Conservation (phyloP, 1,140 invertebrate genomes). For the Scaptomyza hsui region DNA sequence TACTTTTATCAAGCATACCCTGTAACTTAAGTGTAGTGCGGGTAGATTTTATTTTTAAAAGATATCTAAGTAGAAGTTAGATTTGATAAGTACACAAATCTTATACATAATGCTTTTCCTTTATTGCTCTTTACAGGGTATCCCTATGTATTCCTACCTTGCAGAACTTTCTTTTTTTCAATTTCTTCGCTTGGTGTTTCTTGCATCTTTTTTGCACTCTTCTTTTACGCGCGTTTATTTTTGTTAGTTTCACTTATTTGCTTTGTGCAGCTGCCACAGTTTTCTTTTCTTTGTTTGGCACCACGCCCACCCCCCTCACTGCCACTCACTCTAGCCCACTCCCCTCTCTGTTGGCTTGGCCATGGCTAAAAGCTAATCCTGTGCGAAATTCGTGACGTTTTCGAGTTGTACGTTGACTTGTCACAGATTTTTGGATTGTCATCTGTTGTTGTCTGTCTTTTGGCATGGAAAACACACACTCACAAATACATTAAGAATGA, state of each 20-base stretch:
- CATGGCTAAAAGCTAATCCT: conserved; percentile 55
- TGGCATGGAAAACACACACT: background rate
- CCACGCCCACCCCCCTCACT: background rate
- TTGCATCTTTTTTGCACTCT: conserved; percentile 1
- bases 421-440: conserved; percentile 69
- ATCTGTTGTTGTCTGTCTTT: conserved; percentile 28
- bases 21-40: background rate
- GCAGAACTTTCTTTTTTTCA: background rate
- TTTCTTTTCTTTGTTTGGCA: conserved; percentile 37
- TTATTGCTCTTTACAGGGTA: conserved; percentile 2
- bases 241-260: conserved; percentile 69
- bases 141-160: background rate
- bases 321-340: background rate
- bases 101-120: background rate
- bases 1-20: conserved; percentile 6
- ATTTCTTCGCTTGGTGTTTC: conserved; percentile 4
- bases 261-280: conserved; percentile 70
- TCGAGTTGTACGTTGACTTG: conserved; percentile 42
- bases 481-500: conserved; percentile 5
- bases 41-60: background rate
- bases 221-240: conserved; percentile 60
- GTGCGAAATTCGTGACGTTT: conserved; percentile 57
- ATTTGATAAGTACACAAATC: too few relatives aligned
- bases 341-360: background rate
- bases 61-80: background rate